Conservation (phyloP, 2,888 invertebrate species). For the Eilema griseolum region DNA sequence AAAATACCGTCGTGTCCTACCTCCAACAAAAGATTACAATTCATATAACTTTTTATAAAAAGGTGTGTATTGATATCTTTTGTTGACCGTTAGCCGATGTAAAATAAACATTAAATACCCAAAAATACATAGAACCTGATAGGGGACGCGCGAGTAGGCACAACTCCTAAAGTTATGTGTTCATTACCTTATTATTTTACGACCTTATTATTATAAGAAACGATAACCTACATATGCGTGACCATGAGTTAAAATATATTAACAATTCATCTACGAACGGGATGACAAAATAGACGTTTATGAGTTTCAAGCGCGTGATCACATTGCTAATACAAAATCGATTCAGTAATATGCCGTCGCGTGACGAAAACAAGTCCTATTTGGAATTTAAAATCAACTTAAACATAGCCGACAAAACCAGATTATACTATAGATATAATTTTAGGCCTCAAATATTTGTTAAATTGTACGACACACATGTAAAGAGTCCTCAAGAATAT, state of each 20-base stretch:
- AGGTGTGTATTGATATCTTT: no score
- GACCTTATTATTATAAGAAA: neutral
- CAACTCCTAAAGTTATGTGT: no score
- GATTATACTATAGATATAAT: constrained; percentile 1
- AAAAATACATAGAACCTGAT: no score
- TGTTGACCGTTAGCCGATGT: no score
- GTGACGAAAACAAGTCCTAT: constrained; percentile 4
- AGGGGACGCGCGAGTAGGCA: no score
- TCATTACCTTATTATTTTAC: no score
- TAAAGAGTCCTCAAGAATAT: neutral
- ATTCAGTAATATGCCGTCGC: constrained; percentile 15
- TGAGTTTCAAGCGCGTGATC: constrained; percentile 39
- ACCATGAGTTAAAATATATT: constrained; percentile 34
- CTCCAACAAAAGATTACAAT: no score
- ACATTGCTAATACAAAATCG: constrained; percentile 30
- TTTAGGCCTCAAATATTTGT: neutral
- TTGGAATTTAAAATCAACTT: constrained; percentile 9
- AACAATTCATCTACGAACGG: constrained; percentile 28
- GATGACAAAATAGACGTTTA: constrained; percentile 46
- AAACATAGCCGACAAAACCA: constrained; percentile 3
- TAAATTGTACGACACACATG: neutral
- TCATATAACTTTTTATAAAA: no score
- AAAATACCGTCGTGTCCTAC: no score
- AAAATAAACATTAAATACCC: no score
- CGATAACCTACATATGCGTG: constrained; percentile 17